Percentiles rank a stretch among this genome's conserved stretches.
Evolutionary conservation across 2,113 vertebrate genomes (phyloP).

Genomic region (Lepisosteus osseus): DNA sequence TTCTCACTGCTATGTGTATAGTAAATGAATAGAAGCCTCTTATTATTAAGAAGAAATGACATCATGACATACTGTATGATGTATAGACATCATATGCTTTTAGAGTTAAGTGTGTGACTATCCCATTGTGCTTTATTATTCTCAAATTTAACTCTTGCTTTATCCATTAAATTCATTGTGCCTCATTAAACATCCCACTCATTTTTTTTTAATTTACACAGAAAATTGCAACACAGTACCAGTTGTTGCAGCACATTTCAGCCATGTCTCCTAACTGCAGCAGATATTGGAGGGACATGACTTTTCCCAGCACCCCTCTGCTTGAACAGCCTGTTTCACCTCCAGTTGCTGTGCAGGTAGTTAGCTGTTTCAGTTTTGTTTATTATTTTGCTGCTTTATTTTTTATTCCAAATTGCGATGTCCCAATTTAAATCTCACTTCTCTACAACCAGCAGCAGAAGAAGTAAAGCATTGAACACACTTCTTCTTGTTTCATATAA

Average conservation of each 20-base stretch:
- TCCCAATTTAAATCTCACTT: conserved; percentile 41
- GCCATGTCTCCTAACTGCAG: background rate
- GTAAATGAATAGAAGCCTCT: conserved; percentile 25
- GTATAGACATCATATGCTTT: conserved; percentile 65
- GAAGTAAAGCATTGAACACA: conserved; percentile 6
- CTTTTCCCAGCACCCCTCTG: too few species aligned
- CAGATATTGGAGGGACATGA: background rate
- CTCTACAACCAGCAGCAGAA: conserved; percentile 51
- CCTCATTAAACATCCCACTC: background rate
- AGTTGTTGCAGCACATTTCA: background rate
- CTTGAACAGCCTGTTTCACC: conserved; percentile 14
- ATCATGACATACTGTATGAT: conserved; percentile 57
- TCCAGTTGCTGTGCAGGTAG: conserved; percentile 18
- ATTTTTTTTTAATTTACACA: background rate
- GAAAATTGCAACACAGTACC: background rate
- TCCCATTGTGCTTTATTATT: conserved; percentile 34
- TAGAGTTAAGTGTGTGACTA: conserved; percentile 58
- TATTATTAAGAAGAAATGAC: conserved; percentile 44
- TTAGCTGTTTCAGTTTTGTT: conserved; percentile 5
- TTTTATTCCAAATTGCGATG: conserved; percentile 30
- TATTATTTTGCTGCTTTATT: conserved; percentile 36
- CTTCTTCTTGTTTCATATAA: conserved; percentile 55
- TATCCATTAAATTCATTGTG: background rate
- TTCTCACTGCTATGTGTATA: conserved; percentile 20
- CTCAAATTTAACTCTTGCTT: background rate